Evolutionary conservation across 1,140 invertebrate species (phyloP), one percentile per base, ranked within the genome.

Genomic region (Octopus sinensis): DNA sequence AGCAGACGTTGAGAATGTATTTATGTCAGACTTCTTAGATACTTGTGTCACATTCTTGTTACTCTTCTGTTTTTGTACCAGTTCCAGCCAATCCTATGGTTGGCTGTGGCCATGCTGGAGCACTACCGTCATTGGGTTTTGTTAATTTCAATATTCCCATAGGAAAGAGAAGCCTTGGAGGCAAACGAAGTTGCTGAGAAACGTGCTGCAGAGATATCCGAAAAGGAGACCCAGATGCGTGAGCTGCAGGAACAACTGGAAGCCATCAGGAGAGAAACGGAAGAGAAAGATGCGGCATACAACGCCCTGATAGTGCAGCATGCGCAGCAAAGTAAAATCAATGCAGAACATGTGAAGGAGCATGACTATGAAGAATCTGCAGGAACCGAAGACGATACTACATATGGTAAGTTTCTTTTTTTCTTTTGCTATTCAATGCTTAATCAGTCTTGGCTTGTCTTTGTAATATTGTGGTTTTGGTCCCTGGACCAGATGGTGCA

Each of bases 181-280:
- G 86, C 88, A 10, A 83, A 86, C 75, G 81, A 75, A 12, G 82
- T 84, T 52, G 83, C 88, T 10, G 84, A 88, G 75, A 79, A 85
- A 43, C 86, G 83, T 76, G 84, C 85, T 54, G 54, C 53, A 6
- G 83, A 85, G 51, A 83, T 89, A 78, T 86, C 88, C 73, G 87
- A 88, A n/a, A 89, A 89, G 76, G 90, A 92, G 79, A 90, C 91
- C 80, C 93, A 93, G 82, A 89, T 94, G 78, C 90, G 92, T 53
- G 92, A 91, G 91, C 89, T 94, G 79, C 92, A 93, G 82, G 92
- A 92, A 81, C 93, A 94, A 84, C 88, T 93, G 17, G 90, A 91
- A 13, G 92, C 52, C n/a, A 85, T 85, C 6, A 76, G 81, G 12
- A 23, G 71, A 6, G 81, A 82, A 76, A 86, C 83, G 53, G 86